Evolutionary conservation across 2,888 invertebrate species (phyloP), one percentile per base, ranked within the genome.

Genomic region (Caenorhabditis sp.): DNA sequence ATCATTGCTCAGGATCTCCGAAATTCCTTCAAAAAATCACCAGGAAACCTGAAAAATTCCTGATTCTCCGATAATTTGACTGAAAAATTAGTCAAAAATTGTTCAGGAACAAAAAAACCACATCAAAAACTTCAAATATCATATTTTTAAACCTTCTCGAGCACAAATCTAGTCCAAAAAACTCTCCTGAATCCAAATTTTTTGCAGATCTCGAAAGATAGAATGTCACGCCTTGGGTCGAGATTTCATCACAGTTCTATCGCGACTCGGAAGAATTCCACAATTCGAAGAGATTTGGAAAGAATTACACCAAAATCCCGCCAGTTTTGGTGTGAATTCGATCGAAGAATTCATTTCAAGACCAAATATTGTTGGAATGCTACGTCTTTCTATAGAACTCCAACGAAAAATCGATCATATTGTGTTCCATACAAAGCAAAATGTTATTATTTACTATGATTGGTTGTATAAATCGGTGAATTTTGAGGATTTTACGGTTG

Each of bases 201-300:
- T n/a, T 17, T 67, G 17, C 50, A 73, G 68, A 54, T 54, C 50
- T 2, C 62, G 70, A 49, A 61, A 60, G 50, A 14, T 14, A 2
- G 82, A 82, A 25, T 65, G 74, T 63, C 3, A 54, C 10, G 38
- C 53, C 10, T 61, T 84, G 26, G 84, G 84, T 8, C 73, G 82
- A 12, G 84, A 84, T 62, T 63, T 84, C 20, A 43, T 83, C 17
- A 61, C 83, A 23, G 56, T 79, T 26, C 60, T 84, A 12, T 76
- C 84, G 65, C 59, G 80, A 62, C 54, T 84, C 1, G 75, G 78
- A 3, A 65, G 63, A 21, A 54, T 77, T 1, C 70, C 78, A 17
- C 80, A 78, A 63, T 70, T 84, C 27, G 63, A 67, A 1, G 66
- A 76, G 1, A 49, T 81, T 17, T 84, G 83, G 84, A 78, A 69